Evolutionary conservation across 2,113 vertebrate species (phyloP), one percentile per base, ranked within the genome.

Genomic region (Scatophagus argus): DNA sequence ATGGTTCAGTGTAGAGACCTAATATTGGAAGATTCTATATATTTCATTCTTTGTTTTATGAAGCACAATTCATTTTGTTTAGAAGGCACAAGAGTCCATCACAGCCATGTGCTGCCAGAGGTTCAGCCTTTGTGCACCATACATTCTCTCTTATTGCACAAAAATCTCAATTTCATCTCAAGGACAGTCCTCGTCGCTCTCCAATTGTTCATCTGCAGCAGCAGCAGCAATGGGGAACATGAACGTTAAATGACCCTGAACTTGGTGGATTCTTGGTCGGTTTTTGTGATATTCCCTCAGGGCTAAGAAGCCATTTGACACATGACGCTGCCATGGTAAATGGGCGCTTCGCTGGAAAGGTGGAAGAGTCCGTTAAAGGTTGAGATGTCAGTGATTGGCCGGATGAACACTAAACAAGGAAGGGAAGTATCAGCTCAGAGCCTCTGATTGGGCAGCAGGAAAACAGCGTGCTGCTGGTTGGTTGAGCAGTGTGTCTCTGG

Each of bases 201-300:
- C 58, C 66, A 77, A 79, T 74, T 84, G 81, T 85, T 92, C 87
- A 88, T 87, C 73, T 76, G 78, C 67, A 52, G 46, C 54, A 17
- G 46, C 54, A 17, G 72, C 27, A 39, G 47, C 31, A 78, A 75
- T 56, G 77, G 67, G 29, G 56, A 76, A 82, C 67, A 58, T 79
- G 86, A 82, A 88, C 75, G 38, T 74, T 85, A 87, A 92, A 91
- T 88, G 87, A 90, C 88, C 91, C 88, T 88, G 75, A 90, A 84
- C 85, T 86, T 93, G 89, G 90, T 89, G 84, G 79, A 89, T 89
- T 84, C 74, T 76, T n/a, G n/a, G n/a, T n/a, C n/a, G n/a, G 77
- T 83, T 89, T 85, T 81, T 69, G 49, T 68, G 81, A 90, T 63
- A 81, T 68, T 76, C 86, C 87, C 86, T 65, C 68, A n/a, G 81